Evolutionary conservation across 2,113 vertebrate genomes (phyloP).

Genomic region (Candoia aspera): DNA sequence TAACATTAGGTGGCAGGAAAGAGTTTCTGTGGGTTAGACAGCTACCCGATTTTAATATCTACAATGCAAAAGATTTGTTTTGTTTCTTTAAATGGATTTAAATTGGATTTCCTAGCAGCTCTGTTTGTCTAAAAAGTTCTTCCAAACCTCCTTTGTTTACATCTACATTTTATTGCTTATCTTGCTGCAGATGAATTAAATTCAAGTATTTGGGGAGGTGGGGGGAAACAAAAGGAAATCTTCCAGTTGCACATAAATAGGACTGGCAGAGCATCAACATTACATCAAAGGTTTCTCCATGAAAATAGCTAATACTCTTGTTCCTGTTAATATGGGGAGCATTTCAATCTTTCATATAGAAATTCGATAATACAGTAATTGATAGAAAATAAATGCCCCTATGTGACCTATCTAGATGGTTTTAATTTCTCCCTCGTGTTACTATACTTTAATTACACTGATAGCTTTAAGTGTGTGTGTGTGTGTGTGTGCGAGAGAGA

Average conservation of each 20-base stretch:
- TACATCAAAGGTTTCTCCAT: background rate
- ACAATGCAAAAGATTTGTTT: constrained; percentile 10
- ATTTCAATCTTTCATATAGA: constrained; percentile 1
- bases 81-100: constrained; percentile 24
- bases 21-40: constrained; percentile 61
- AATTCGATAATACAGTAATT: background rate
- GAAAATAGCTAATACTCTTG: background rate
- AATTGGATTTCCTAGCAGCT: constrained; percentile 21
- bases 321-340: background rate
- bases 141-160: constrained; percentile 37
- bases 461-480: background rate
- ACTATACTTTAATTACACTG: constrained; percentile 10
- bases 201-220: background rate
- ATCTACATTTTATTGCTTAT: background rate
- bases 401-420: background rate
- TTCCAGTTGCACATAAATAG: background rate
- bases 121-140: constrained; percentile 19
- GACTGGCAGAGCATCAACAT: constrained; percentile 24
- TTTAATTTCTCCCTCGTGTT: background rate
- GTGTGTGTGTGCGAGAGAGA: background rate
- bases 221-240: background rate
- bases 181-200: background rate
- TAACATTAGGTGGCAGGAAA: constrained; percentile 75
- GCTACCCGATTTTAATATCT: constrained; percentile 25
- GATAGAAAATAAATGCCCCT: background rate